Conservation (phyloP, 2,113 vertebrate species). For the Pithys albifrons region DNA sequence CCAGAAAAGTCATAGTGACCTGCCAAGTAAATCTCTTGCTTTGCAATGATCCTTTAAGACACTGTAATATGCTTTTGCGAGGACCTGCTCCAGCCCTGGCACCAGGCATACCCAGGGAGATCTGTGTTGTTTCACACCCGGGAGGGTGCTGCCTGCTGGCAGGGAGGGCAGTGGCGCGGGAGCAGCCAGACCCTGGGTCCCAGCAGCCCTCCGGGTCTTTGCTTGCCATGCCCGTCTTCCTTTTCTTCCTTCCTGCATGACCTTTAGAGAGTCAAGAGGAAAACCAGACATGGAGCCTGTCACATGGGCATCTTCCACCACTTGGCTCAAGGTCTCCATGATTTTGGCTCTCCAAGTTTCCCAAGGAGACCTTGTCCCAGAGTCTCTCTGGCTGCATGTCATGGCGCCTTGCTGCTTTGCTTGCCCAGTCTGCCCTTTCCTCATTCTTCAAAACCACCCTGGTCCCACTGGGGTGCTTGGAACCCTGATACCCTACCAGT, state of each 20-base stretch:
- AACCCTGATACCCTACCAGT: background rate
- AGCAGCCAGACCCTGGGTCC: background rate
- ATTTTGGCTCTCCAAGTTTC: background rate
- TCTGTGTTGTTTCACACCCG: background rate
- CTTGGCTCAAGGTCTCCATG: background rate
- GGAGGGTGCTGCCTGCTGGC: background rate
- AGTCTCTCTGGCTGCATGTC: background rate
- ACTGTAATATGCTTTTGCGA: background rate
- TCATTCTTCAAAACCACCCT: background rate
- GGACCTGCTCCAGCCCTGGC: background rate
- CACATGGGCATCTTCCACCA: background rate
- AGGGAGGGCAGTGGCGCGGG: rapidly evolving
- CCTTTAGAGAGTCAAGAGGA: background rate
- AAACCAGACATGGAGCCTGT: background rate
- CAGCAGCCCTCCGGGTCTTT: background rate
- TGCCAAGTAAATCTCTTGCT: constrained; percentile 63
- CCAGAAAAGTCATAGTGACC: constrained; percentile 46
- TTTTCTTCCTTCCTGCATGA: background rate
- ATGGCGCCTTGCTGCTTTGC: background rate
- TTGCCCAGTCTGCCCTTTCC: background rate
- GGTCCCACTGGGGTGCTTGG: background rate
- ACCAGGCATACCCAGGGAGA: rapidly evolving
- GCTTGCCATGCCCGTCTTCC: background rate
- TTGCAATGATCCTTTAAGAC: constrained; percentile 36
- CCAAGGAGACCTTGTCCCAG: background rate